Evolutionary conservation across 2,888 invertebrate species (phyloP), one percentile per base, ranked within the genome.

Genomic region (Ryuthela nishihirai): DNA sequence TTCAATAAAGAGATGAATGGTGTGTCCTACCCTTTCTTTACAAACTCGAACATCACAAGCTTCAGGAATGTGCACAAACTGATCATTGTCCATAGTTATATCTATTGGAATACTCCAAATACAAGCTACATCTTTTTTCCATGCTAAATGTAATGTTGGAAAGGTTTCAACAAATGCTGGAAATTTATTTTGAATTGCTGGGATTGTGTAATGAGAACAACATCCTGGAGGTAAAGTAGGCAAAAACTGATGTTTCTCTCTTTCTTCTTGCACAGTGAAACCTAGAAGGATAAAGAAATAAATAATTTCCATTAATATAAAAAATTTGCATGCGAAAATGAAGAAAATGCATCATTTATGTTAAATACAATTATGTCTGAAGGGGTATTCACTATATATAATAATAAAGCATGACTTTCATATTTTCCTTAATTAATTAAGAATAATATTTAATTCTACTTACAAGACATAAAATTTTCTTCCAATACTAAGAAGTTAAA

Each of bases 171-270:
- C 44, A 10, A 81, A 72, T 62, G 81, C 80, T 2, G 87, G 85
- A 73, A 83, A 86, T 40, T 80, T 80, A 49, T 76, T 75, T 68
- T 82, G 82, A 68, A 84, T 71, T 35, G 77, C 75, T 2, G 88
- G 86, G 66, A 86, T 84, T 0, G 86, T 84, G 73, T 90, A 91
- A 73, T 85, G 84, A 25, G 78, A 75, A 25, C 75, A 75, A 3
- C 78, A 72, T 4, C 76, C 75, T 9, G 84, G 76, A 4, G 77
- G 74, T 4, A 89, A 73, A 38, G 59, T 46, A 5, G 73, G 74
- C 20, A 73, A 47, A 3, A 53, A 52, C 24, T 49, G 2, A n/a
- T 70, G 54, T 20, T 71, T 64, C 54, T 72, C 72, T 6, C 66
- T 63, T 50, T 75, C 72, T 64, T 75, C 75, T 43, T 69, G 69